phyloP scores from a whole-genome alignment of 1,140 invertebrate species.

The Bicyclus anynana region DNA sequence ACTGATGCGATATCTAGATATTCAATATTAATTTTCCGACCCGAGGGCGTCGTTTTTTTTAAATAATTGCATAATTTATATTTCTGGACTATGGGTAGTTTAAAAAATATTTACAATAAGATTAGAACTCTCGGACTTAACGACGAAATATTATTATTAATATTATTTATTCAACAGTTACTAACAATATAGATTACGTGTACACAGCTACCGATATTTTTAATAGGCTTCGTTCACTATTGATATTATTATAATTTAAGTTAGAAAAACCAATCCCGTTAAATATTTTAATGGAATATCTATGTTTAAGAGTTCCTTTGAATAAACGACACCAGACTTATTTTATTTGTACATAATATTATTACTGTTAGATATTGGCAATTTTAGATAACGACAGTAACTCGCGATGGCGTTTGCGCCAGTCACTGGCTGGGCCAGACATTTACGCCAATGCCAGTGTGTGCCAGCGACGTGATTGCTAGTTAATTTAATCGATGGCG shows the following conservation, averaged over 20 bases:
- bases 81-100: neutral
- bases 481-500: too few species aligned
- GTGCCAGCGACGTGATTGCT: too few species aligned
- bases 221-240: neutral
- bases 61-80: neutral
- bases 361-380: neutral
- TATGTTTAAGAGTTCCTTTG: neutral
- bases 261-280: neutral
- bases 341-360: conserved; percentile 9
- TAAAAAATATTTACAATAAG: neutral
- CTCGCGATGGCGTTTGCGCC: neutral
- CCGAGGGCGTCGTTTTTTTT: too few species aligned
- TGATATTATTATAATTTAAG: neutral
- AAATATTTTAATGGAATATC: neutral
- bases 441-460: neutral
- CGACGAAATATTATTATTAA: neutral
- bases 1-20: too few species aligned
- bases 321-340: neutral
- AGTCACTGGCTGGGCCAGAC: neutral
- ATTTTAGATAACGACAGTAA: neutral
- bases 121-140: neutral
- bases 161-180: neutral
- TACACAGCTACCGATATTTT: neutral
- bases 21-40: too few species aligned
- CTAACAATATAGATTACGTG: neutral